Conservation (phyloP, 2,888 invertebrate species). For the Leucoptera coffeella region DNA sequence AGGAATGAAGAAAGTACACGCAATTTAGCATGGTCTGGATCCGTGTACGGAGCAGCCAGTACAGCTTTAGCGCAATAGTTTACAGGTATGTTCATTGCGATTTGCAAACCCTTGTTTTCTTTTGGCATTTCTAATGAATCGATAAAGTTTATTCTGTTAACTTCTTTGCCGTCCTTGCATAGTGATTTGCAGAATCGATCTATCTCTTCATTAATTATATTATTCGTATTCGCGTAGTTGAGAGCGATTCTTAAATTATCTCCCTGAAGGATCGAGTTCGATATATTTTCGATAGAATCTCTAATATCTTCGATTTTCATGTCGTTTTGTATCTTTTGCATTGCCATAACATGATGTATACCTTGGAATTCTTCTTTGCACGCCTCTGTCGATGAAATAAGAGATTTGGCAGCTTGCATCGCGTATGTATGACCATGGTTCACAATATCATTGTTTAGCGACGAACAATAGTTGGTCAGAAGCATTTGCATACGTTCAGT, state of each 20-base stretch:
- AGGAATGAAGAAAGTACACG: constrained; percentile 71
- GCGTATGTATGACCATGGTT: constrained; percentile 79
- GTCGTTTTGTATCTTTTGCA: constrained; percentile 69
- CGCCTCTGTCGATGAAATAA: constrained; percentile 65
- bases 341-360: constrained; percentile 69
- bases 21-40: constrained; percentile 71
- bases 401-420: constrained; percentile 72
- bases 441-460: constrained; percentile 71
- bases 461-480: constrained; percentile 70
- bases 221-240: constrained; percentile 49
- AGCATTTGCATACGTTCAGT: constrained; percentile 71
- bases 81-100: constrained; percentile 80
- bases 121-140: constrained; percentile 37
- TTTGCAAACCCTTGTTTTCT: constrained; percentile 60
- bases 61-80: constrained; percentile 81
- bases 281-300: constrained; percentile 58
- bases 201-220: constrained; percentile 13
- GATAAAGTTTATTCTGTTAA: constrained; percentile 48
- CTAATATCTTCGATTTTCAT: constrained; percentile 58
- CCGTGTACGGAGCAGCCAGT: constrained; percentile 69
- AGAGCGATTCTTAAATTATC: constrained; percentile 62
- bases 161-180: constrained; percentile 19
- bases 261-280: constrained; percentile 57
- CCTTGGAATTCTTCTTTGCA: constrained; percentile 71
- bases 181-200: constrained; percentile 22